Evolutionary conservation across 2,113 vertebrate species (phyloP).

Genomic region (Dolichotis patagonum): DNA sequence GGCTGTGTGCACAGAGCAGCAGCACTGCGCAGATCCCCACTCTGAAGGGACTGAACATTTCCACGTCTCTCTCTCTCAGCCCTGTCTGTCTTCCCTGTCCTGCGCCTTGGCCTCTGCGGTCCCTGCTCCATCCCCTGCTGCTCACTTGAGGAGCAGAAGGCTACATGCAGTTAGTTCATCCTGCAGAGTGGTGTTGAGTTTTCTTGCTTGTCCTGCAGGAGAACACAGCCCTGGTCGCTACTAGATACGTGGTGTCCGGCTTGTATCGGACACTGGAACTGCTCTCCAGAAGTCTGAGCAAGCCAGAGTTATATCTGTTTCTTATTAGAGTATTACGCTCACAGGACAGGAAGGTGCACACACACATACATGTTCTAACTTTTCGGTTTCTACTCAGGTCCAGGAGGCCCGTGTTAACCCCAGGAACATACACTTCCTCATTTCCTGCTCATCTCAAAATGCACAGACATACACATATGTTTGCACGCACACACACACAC

Average conservation of each 20-base stretch:
- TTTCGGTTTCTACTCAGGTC: neutral
- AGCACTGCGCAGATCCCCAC: neutral
- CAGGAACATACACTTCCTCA: neutral
- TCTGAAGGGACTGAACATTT: neutral
- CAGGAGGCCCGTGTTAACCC: neutral
- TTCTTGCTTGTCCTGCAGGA: neutral
- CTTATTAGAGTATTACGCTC: fast-evolving
- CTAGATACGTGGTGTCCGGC: neutral
- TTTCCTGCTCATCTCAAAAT: neutral
- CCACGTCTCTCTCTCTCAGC: neutral
- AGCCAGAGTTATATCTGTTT: neutral
- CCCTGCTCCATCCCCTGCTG: neutral
- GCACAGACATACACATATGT: neutral
- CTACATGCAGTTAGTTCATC: too few relatives aligned
- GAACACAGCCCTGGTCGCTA: neutral
- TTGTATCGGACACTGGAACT: too few relatives aligned
- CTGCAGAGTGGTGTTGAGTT: neutral
- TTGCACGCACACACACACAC: fast-evolving
- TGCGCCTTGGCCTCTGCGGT: neutral
- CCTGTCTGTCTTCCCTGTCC: neutral
- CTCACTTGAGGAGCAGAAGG: neutral
- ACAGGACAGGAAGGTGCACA: neutral
- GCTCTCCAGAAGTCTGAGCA: neutral
- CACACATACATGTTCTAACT: neutral
- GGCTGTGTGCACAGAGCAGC: neutral